Percentiles rank a stretch among this genome's conserved stretches.
These are phyloP conservation scores for Helicoverpa assulta DNA, from an alignment of 2,888 invertebrate species.

Conservation along the genomic window DNA sequence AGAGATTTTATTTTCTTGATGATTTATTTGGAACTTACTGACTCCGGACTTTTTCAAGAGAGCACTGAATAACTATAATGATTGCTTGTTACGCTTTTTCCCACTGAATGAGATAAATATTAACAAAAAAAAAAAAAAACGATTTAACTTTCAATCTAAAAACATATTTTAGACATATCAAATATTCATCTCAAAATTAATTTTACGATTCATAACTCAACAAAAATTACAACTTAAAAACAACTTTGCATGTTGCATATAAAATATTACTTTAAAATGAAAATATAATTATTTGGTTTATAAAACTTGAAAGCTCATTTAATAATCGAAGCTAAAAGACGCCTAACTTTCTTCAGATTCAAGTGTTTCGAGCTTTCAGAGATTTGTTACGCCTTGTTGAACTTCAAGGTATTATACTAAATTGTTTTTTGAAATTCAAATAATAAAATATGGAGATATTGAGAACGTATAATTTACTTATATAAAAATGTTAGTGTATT, in stretches of 20 bases:
- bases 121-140: not conserved
- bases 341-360: conserved; percentile 51
- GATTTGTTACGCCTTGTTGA: conserved; percentile 53
- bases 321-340: conserved; percentile 43
- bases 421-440: conserved; percentile 42
- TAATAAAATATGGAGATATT: conserved; percentile 21
- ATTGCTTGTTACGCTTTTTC: no score
- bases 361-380: conserved; percentile 35
- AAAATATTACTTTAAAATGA: conserved; percentile 9
- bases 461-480: no score
- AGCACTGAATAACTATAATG: no score
- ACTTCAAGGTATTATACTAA: conserved; percentile 28
- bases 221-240: conserved; percentile 6
- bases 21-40: not conserved
- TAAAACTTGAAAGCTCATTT: conserved; percentile 9
- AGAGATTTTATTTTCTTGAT: not conserved
- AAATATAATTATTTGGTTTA: conserved; percentile 14
- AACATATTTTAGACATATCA: conserved; percentile 15
- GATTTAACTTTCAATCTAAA: not conserved
- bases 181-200: conserved; percentile 14
- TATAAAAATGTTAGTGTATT: no score
- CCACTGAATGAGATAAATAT: no score
- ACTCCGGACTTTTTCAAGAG: not conserved
- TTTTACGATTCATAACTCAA: conserved; percentile 1
- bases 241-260: conserved; percentile 20